Percentiles rank a stretch among this genome's conserved stretches.
These are phyloP conservation scores for Cheilosia vulpina DNA, from an alignment of 2,888 invertebrate genomes.

Conservation along the genomic window DNA sequence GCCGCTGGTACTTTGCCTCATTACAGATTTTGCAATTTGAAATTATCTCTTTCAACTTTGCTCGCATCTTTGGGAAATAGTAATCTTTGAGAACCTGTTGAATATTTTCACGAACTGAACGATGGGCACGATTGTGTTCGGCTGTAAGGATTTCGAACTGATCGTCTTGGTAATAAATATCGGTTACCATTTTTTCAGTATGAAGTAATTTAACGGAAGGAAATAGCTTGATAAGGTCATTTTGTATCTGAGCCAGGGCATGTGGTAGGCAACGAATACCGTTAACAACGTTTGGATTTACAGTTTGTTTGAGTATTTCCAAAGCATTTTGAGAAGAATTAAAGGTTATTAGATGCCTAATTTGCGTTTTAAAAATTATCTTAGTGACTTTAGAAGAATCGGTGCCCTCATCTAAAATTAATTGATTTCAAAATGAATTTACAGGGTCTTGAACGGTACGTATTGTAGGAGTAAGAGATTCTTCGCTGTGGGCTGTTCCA, in stretches of 20 bases:
- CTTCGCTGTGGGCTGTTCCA: slow-evolving; percentile 9
- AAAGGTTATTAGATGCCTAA: too few species aligned
- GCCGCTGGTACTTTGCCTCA: too few species aligned
- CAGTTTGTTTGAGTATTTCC: background rate
- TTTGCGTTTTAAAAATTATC: slow-evolving; percentile 40
- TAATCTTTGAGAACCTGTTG: slow-evolving; percentile 25
- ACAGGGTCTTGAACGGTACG: slow-evolving; percentile 16
- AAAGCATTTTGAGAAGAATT: too few species aligned
- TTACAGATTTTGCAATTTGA: background rate
- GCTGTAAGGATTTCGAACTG: slow-evolving; percentile 14
- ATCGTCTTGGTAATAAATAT: slow-evolving; percentile 21
- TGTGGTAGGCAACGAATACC: slow-evolving; percentile 22
- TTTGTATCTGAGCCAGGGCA: background rate
- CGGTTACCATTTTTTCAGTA: slow-evolving; percentile 20
- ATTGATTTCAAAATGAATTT: slow-evolving; percentile 12
- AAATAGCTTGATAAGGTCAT: background rate
- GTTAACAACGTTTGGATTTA: slow-evolving; percentile 11
- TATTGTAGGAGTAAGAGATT: slow-evolving; percentile 17
- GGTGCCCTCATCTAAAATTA: background rate
- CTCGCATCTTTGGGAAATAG: slow-evolving; percentile 35
- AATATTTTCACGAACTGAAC: slow-evolving; percentile 32
- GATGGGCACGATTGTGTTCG: slow-evolving; percentile 37
- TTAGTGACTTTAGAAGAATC: slow-evolving; percentile 12
- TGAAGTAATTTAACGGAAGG: slow-evolving; percentile 6
- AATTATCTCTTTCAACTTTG: slow-evolving; percentile 9